Base-by-base conservation (phyloP, 2,888 invertebrate genomes). In the Diloba caeruleocephala region DNA sequence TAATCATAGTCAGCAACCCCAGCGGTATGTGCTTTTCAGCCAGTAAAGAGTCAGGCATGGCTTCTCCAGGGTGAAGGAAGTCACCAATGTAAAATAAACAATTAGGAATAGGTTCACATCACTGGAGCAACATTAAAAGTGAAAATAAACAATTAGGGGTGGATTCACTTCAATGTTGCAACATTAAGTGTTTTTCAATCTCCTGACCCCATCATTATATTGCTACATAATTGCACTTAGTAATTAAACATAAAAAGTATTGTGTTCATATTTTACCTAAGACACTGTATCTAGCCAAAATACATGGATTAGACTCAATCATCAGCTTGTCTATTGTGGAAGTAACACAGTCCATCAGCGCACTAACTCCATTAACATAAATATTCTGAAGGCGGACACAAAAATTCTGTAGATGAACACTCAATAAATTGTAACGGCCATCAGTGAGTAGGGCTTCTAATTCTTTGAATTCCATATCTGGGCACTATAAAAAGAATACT, bases 381-480 rank as follows among this genome's bases (percentile, higher is more conserved):
- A 96, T 89, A 52, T 92, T 89, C 64, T 93, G 88, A 9, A 96
- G 82, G 26, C 95, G 92, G 2, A 90, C 88, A 84, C 96, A 94
- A 74, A 96, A 95, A 48, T 94, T 94, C 62, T 94, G 91, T 10
- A 95, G 88, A 56, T 96, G 94, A 12, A 90, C 88, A 76, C 94
- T 91, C 44, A 95, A 82, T 46, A 96, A 81, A 66, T 93, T 88
- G 71, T 95, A 96, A 57, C 95, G 94, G 0, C 94, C 94, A 67
- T 95, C 94, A 25, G 94, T 95, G n/a, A 97, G 85, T 57, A 96
- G 88, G 31, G 91, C 90, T 85, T 95, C 95, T 51, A 96, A 86
- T 76, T 96, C 96, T 71, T 94, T 94, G 62, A 96, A 95, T 52
- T 96, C 95, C 94, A 97, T 95, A 80, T 97, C 97, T 13, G 97